A percentile compares a stretch with the other conserved stretches of the same genome.
Evolutionary conservation across 2,888 invertebrate genomes (phyloP).

Genomic region (Drosophila infuscata): DNA sequence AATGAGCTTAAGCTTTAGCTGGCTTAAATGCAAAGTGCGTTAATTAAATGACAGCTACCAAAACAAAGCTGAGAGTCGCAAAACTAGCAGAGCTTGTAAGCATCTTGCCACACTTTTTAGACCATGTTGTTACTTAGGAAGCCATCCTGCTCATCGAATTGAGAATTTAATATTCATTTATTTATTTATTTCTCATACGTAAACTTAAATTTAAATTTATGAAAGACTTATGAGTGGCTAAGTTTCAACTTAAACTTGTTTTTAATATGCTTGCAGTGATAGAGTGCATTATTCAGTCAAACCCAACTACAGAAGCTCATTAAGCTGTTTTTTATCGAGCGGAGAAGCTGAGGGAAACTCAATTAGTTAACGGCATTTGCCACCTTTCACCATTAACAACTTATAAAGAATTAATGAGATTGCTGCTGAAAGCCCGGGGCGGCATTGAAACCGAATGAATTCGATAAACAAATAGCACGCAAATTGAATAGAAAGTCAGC

Average conservation of each 20-base stretch:
- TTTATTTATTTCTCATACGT: neutral
- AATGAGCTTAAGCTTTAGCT: slow-evolving; percentile 68
- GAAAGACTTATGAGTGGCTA: neutral
- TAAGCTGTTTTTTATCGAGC: slow-evolving; percentile 3
- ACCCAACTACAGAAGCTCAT: slow-evolving; percentile 13
- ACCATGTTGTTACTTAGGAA: slow-evolving; percentile 6
- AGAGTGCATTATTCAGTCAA: neutral
- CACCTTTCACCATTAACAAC: slow-evolving; percentile 31
- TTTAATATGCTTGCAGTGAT: neutral
- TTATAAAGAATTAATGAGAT: slow-evolving; percentile 47
- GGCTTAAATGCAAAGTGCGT: slow-evolving; percentile 70
- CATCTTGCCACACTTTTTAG: neutral
- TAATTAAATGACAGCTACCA: slow-evolving; percentile 63
- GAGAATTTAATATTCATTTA: neutral
- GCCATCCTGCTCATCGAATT: neutral
- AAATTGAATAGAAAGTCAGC: slow-evolving; percentile 34
- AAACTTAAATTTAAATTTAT: neutral
- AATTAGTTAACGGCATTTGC: slow-evolving; percentile 55
- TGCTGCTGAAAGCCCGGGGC: slow-evolving; percentile 28
- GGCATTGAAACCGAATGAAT: slow-evolving; percentile 17
- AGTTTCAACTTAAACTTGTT: neutral
- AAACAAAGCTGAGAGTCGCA: slow-evolving; percentile 6
- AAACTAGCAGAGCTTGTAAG: slow-evolving; percentile 1
- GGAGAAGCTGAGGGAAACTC: slow-evolving; percentile 21
- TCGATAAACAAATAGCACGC: neutral